phyloP scores from a whole-genome alignment of 2,113 vertebrate species.

The Cyrtonyx montezumae region DNA sequence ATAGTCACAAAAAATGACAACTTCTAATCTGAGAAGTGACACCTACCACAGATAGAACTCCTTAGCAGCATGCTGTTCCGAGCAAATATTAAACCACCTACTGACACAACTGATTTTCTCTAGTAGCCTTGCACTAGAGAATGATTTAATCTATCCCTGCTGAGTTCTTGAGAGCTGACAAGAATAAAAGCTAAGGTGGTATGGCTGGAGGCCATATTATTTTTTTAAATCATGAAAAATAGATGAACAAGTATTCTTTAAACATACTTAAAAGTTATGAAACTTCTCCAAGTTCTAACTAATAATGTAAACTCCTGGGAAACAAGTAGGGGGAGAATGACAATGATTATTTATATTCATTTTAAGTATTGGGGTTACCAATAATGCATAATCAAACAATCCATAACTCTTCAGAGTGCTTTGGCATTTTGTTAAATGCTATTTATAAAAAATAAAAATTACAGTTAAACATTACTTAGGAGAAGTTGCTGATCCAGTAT shows the following conservation, averaged over 20 bases:
- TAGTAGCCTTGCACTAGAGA: background rate
- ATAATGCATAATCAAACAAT: background rate
- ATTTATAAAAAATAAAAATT: background rate
- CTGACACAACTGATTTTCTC: constrained; percentile 49
- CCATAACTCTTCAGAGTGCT: background rate
- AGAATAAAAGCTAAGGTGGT: constrained; percentile 22
- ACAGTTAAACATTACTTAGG: background rate
- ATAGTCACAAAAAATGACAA: background rate
- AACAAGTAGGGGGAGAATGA: background rate
- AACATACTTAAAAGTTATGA: constrained; percentile 23
- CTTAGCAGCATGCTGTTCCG: background rate
- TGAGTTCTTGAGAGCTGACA: constrained; percentile 16
- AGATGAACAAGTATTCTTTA: constrained; percentile 29
- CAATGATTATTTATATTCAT: background rate
- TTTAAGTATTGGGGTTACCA: background rate
- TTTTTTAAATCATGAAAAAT: constrained; percentile 57
- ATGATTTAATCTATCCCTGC: background rate
- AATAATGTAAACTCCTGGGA: background rate
- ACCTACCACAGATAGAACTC: background rate
- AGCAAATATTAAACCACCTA: constrained; percentile 13
- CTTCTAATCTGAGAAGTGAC: constrained; percentile 31
- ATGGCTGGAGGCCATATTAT: constrained; percentile 34
- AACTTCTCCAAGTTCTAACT: background rate
- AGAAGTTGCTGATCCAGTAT: background rate
- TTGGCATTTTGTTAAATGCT: background rate